Evolutionary conservation across 2,113 vertebrate genomes (phyloP).

Genomic region (Tangachromis dhanisi): DNA sequence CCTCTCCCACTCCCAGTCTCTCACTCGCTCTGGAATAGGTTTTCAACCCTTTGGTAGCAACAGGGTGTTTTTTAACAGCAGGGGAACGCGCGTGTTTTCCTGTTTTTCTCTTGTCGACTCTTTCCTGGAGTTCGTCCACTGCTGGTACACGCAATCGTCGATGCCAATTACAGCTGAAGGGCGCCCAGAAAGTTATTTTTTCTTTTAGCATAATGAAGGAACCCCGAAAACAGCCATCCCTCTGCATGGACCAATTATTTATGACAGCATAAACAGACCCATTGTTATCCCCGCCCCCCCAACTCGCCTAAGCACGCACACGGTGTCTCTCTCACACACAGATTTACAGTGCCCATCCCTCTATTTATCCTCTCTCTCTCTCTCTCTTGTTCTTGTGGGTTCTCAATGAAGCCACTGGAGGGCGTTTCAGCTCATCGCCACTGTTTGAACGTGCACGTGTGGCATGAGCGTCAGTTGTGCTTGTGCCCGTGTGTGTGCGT

Average conservation of each 20-base stretch:
- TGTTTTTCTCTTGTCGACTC: neutral
- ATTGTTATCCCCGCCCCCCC: neutral
- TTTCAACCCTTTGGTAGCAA: neutral
- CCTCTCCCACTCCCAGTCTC: neutral
- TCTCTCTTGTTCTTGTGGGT: neutral
- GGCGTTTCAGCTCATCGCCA: slow-evolving; percentile 17
- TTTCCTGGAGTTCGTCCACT: neutral
- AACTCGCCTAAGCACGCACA: neutral
- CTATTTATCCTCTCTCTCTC: neutral
- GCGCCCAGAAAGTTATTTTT: neutral
- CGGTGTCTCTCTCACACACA: neutral
- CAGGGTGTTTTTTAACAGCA: neutral
- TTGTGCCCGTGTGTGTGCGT: neutral
- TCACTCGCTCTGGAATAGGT: neutral
- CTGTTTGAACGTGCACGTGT: neutral
- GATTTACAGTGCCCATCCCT: neutral
- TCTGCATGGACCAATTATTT: slow-evolving; percentile 40
- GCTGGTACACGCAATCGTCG: neutral
- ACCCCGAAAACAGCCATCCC: neutral
- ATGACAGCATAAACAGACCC: slow-evolving; percentile 8
- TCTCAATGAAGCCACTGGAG: slow-evolving; percentile 19
- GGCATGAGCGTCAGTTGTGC: neutral
- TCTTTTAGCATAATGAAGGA: slow-evolving; percentile 4
- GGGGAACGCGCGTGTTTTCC: neutral
- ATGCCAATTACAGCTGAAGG: slow-evolving; percentile 34